phyloP scores from a whole-genome alignment of 2,888 invertebrate genomes.

The Melanostoma mellinum region DNA sequence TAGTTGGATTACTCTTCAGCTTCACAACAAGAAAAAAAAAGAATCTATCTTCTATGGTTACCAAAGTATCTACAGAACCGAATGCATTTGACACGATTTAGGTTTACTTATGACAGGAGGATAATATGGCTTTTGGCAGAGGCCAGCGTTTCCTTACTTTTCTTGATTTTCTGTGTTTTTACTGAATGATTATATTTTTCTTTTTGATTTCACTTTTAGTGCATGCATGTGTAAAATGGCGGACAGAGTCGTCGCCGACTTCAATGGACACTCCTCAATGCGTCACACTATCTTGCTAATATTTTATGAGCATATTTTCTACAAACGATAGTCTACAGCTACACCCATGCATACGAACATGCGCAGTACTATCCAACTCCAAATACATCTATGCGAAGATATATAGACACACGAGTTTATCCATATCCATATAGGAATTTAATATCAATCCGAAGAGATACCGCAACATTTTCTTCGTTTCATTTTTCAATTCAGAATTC shows the following conservation, averaged over 20 bases:
- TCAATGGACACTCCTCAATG: constrained; percentile 84
- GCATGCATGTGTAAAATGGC: constrained; percentile 69
- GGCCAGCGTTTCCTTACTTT: background rate
- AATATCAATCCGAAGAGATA: constrained; percentile 61
- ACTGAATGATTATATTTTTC: constrained; percentile 10
- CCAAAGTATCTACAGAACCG: no score
- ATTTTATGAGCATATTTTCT: constrained; percentile 68
- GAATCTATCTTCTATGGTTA: background rate
- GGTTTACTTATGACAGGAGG: background rate
- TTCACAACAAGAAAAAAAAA: constrained; percentile 1
- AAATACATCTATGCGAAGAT: constrained; percentile 55
- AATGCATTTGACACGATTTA: no score
- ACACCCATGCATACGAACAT: constrained; percentile 71
- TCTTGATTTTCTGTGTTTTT: no score
- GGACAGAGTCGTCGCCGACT: constrained; percentile 48
- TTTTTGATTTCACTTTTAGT: constrained; percentile 25
- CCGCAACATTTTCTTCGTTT: constrained; percentile 50
- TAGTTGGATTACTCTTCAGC: constrained; percentile 39
- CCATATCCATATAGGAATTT: constrained; percentile 65
- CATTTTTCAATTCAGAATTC: constrained; percentile 48
- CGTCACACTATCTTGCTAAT: constrained; percentile 81
- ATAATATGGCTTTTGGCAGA: constrained; percentile 34
- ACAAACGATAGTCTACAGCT: constrained; percentile 61
- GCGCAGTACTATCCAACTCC: constrained; percentile 63
- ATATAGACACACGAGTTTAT: constrained; percentile 57